Evolutionary conservation across 2,113 vertebrate species (phyloP), one percentile per base, ranked within the genome.

Genomic region (Sebastes fasciatus): DNA sequence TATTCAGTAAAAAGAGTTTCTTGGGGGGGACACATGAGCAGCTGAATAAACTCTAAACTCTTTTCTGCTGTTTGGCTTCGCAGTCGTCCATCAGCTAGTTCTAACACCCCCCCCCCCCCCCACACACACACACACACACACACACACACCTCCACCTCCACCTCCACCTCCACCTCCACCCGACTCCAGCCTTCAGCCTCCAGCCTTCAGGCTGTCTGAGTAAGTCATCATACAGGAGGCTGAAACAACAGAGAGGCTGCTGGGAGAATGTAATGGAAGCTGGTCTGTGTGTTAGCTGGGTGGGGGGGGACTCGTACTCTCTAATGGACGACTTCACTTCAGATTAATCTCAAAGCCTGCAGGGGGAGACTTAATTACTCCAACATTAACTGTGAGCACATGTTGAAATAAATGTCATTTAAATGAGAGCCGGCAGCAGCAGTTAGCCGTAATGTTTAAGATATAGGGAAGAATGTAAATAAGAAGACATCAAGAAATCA

Each of bases 341-440:
- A 85, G 77, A 93, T 93, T 90, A 85, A 88, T 91, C 82, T 86
- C 72, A 75, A 73, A 79, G 77, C 87, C 84, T 86, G 79, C 66
- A 57, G 88, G 74, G 82, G 61, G 61, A 51, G 42, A 62, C 64
- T 89, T 89, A 92, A 92, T 92, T 82, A 93, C 72, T 17, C 6
- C 45, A 9, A 19, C 78, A 2, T 66, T 90, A 87, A 91, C 84
- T 86, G 76, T 86, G 74, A 91, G 89, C 86, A 92, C 83, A 89
- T 88, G 91, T 77, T 83, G 77, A 58, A 89, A 76, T 80, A 64
- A 81, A 83, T 76, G 46, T 57, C 34, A 40, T 85, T 86, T 68
- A 76, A 77, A 84, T 57, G 68, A 72, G 74, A 82, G 86, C 52
- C 55, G 51, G 77, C 64, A 74, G 83, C 69, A 11, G 61, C 4